Evolutionary conservation across 2,113 vertebrate genomes (phyloP), one percentile per base, ranked within the genome.

Genomic region (Tachysurus vachellii): DNA sequence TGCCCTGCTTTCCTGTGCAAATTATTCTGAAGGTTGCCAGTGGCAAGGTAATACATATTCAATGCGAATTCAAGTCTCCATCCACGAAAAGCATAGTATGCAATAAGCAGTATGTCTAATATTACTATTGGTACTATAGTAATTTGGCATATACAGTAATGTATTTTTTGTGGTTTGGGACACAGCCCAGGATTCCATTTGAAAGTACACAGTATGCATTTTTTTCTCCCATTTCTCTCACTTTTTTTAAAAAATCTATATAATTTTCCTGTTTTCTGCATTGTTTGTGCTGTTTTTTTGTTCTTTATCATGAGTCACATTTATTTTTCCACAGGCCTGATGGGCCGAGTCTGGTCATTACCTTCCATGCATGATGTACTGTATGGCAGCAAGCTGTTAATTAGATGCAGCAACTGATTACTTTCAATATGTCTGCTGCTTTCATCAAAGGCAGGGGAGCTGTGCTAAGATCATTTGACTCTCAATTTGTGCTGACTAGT

Each of bases 11-110:
- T 81, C 21, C 79, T 61, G 56, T 81, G 19, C 56, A 81, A 81
- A 81, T 81, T 81, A 81, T 81, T 81, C 31, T 81, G 56, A 81
- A 81, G 79, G 56, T 61, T 81, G 79, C 56, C 56, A 42, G 31
- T 42, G 79, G 79, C 56, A 61, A 26, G 31, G 19, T 4, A 81
- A 81, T 81, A 81, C 79, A 81, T 80, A 81, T 81, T 81, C 31
- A 61, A 61, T 42, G 56, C 13, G 56, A 81, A 61, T 81, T 44
- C 31, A 61, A 61, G 19, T 31, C 79, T 81, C 31, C 56, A 81
- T 44, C 56, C 53, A 23, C 36, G 42, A 61, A 81, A 61, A 59
- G 19, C 19, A 81, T 3, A 61, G 31, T 42, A 59, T 80, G 56
- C 31, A 59, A 17, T 80, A 36, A 59, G 56, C 23, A 81, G 28